Evolutionary conservation across 2,888 invertebrate genomes (phyloP).

Genomic region (Lissonota sp.): DNA sequence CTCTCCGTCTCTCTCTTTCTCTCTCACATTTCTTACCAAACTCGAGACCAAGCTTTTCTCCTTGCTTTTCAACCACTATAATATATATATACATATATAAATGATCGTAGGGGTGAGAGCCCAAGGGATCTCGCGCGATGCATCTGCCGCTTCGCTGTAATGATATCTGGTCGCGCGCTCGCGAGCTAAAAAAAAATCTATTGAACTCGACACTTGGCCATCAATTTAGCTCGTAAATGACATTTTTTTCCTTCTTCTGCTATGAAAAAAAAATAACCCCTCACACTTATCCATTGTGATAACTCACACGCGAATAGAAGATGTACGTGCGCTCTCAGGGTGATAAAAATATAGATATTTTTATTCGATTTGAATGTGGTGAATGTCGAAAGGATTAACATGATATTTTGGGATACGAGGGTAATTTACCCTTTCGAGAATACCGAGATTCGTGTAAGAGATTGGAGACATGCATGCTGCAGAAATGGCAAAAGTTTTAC

Average conservation of each 20-base stretch:
- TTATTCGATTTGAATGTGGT: neutral
- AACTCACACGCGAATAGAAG: conserved; percentile 19
- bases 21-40: neutral
- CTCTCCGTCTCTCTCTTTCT: conserved; percentile 59
- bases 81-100: conserved; percentile 1
- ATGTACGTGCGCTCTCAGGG: no score
- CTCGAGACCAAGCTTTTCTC: no score
- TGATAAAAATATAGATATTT: no score
- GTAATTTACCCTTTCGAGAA: no score
- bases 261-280: conserved; percentile 41
- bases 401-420: no score
- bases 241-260: conserved; percentile 60
- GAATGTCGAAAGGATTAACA: neutral
- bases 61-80: neutral
- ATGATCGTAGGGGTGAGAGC: conserved; percentile 45
- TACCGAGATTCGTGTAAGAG: no score
- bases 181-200: conserved; percentile 66
- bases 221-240: conserved; percentile 78
- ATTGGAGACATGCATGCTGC: no score
- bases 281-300: conserved; percentile 51
- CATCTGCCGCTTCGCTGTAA: conserved; percentile 81
- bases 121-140: conserved; percentile 69
- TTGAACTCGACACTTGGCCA: conserved; percentile 73
- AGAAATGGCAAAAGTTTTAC: no score
- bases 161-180: conserved; percentile 74